A percentile compares a stretch with the other conserved stretches of the same genome.
phyloP scores from a whole-genome alignment of 2,888 invertebrate species.

The Eumerus sabulonum region DNA sequence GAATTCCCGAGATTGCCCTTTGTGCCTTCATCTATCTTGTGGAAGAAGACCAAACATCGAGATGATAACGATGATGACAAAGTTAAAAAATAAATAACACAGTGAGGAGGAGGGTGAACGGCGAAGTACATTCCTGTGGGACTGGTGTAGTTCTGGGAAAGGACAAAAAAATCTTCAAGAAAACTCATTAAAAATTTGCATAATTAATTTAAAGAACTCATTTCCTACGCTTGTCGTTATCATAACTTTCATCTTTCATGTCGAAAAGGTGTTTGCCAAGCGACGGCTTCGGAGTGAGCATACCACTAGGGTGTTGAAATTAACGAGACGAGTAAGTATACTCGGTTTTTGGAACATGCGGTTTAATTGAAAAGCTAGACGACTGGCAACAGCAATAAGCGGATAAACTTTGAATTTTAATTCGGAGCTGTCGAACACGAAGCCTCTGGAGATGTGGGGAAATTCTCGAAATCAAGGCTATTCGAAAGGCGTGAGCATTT shows the following conservation, averaged over 20 bases:
- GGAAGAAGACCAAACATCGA: background rate
- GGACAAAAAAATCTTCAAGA: constrained; percentile 41
- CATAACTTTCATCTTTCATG: constrained; percentile 30
- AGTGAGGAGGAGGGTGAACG: too few species aligned
- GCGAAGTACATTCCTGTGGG: too few species aligned
- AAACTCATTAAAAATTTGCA: constrained; percentile 64
- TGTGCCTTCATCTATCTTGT: too few species aligned
- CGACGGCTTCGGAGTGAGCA: background rate
- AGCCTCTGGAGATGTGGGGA: too few species aligned
- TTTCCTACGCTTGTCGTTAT: constrained; percentile 43
- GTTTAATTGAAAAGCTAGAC: constrained; percentile 40
- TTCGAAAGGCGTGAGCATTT: too few species aligned
- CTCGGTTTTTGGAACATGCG: constrained; percentile 35
- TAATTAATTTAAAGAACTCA: constrained; percentile 62
- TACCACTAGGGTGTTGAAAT: constrained; percentile 7
- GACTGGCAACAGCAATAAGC: constrained; percentile 3
- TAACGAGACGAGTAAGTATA: constrained; percentile 34
- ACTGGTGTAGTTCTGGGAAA: background rate
- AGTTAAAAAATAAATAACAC: too few species aligned
- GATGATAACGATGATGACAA: background rate
- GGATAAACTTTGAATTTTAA: constrained; percentile 24
- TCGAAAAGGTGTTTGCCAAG: constrained; percentile 28
- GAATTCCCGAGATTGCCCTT: too few species aligned
- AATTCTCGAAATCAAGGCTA: too few species aligned
- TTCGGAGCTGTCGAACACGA: constrained; percentile 1